Evolutionary conservation across 2,797 vertebrate genomes (phyloP), one percentile per base, ranked within the genome.

Genomic region (Semaprochilodus insignis): DNA sequence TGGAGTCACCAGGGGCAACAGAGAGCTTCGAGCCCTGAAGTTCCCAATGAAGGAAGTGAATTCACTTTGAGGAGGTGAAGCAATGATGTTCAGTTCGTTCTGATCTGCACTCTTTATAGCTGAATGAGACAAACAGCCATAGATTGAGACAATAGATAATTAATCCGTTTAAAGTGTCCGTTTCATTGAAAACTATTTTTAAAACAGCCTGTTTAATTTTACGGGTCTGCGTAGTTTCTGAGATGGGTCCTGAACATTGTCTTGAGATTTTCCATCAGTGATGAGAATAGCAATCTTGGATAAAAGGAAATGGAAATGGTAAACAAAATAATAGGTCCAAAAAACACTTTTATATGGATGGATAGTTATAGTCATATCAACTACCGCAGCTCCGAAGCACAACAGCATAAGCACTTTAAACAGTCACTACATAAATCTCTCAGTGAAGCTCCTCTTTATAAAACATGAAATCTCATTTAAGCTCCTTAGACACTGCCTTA

Each of bases 231-330:
- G 97, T 69, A 99, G 91, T 88, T 94, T 97, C 10, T 94, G 90
- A 17, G 97, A 94, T 0, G 96, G 93, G 0, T 95, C 90, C 21
- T 95, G 93, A 0, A 99, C 97, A 25, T 89, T 93, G 90, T 99
- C 98, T 90, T 99, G 98, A 16, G 98, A 99, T 89, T 96, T 99
- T 62, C 98, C 98, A 7, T 99, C 98, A 0, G 98, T 99, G 91
- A 99, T 97, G 65, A 99, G 94, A 88, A 99, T 95, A 31, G 95
- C 94, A 87, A 99, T 94, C 98, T 99, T 86, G 73, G 69, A 82
- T 44, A 86, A 6, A 81, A 72, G 16, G 21, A 54, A 2, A 25
- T 34, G 40, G 7, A 25, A 34, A 52, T 34, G n/a, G 66, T 7
- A 65, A 36, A 76, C 2, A 59, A 27, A 27, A 4, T 71, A 19